phyloP scores from a whole-genome alignment of 2,797 vertebrate species.

The Crenichthys baileyi region DNA sequence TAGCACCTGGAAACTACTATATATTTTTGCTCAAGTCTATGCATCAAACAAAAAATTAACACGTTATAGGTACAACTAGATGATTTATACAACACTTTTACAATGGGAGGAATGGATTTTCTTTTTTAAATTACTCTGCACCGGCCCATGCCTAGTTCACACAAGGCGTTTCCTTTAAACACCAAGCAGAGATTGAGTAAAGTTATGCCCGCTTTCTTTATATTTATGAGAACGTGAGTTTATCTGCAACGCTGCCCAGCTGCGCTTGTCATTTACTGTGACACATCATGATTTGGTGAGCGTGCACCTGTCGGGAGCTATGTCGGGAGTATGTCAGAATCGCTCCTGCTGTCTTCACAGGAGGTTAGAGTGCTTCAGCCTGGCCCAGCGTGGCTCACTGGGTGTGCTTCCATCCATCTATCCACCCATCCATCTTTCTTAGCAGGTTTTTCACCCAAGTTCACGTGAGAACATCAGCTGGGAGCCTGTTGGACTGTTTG shows the following conservation, averaged over 20 bases:
- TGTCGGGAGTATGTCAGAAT: constrained; percentile 45
- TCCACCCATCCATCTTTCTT: constrained; percentile 2
- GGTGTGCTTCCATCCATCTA: neutral
- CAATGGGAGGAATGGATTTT: too few relatives aligned
- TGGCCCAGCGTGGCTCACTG: constrained; percentile 2
- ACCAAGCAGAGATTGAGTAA: neutral
- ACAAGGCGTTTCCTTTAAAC: neutral
- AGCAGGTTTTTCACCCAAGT: constrained; percentile 13
- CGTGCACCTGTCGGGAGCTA: constrained; percentile 12
- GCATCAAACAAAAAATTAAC: neutral
- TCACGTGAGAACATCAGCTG: neutral
- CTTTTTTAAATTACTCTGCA: neutral
- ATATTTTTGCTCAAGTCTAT: neutral
- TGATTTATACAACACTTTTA: neutral
- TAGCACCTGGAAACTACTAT: neutral
- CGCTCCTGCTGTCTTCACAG: constrained; percentile 54
- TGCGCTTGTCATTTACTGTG: constrained; percentile 20
- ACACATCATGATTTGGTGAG: constrained; percentile 13
- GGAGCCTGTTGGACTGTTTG: neutral
- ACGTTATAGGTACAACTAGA: neutral
- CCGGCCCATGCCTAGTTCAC: neutral
- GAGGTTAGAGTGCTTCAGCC: constrained; percentile 28
- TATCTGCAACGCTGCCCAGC: constrained; percentile 6
- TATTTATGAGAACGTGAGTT: neutral
- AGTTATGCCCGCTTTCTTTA: neutral